Conservation (phyloP, 2,888 invertebrate genomes). For the Spisula solida region DNA sequence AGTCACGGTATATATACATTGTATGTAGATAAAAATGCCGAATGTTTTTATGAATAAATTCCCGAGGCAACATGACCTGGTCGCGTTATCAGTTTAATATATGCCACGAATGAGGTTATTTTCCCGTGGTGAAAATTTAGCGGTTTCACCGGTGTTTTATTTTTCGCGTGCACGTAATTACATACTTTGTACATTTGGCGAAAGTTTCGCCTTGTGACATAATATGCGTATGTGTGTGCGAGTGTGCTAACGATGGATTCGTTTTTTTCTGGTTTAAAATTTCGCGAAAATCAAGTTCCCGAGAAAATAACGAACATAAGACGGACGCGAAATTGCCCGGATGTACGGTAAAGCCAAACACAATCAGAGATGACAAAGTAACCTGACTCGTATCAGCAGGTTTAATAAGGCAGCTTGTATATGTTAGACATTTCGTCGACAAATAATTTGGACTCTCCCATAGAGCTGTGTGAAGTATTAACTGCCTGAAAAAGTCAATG, state of each 20-base stretch:
- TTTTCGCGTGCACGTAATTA: no score
- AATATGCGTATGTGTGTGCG: no score
- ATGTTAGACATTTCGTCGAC: not conserved
- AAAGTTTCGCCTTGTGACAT: no score
- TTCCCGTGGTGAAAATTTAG: no score
- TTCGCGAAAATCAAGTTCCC: no score
- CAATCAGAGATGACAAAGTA: not conserved
- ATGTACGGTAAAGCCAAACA: not conserved
- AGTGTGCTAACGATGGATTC: no score
- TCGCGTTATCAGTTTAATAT: constrained; percentile 22
- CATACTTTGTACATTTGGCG: no score
- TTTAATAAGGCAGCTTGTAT: not conserved
- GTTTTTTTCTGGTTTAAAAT: no score
- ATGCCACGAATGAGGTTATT: not conserved
- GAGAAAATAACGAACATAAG: no score
- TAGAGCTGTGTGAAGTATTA: not conserved
- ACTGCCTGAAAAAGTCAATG: not conserved
- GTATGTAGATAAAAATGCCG: constrained; percentile 38
- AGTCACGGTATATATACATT: not conserved
- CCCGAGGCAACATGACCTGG: constrained; percentile 44
- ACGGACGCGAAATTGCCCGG: no score
- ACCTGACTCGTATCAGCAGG: not conserved
- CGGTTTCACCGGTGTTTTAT: no score
- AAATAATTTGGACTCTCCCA: not conserved
- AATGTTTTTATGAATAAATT: constrained; percentile 40